Base-by-base conservation (phyloP, 92 coral and sea anemone species). In the Metridium senile region DNA sequence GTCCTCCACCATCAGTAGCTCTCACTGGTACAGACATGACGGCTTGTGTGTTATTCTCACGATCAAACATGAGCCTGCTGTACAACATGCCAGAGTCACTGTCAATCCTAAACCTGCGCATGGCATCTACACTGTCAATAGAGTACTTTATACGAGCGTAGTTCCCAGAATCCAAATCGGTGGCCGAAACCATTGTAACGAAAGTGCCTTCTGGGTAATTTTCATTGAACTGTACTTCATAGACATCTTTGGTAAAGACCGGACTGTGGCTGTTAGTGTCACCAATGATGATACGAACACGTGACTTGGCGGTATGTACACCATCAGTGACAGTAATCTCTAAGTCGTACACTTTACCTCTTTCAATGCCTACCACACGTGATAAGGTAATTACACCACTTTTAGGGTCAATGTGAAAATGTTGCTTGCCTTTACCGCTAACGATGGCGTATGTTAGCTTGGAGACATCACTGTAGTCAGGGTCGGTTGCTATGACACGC, bases 141-240 rank as follows among this genome's bases (percentile, higher is more conserved):
- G 93, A 86, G 62, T 95, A 95, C 71, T 77, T 78, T 7, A 95
- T 23, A 1, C 84, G 97, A 3, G 97, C 97, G 65, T 74, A 89
- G 9, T 72, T 76, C 35, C 99, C 99, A 69, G 99, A 92, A 56
- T 95, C 99, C 72, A 74, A 78, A 66, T 95, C 99, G 9, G 99
- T 87, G 49, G 99, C 99, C 1, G 99, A 70, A 26, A 95, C 99
- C 99, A 95, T 95, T 79, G 93, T 86, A 51, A 95, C 97, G 54
- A 92, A 95, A 23, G 89, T 92, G 9, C 92, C 97, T 27, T 85
- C 88, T 0, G 99, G 99, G 75, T 92, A 85, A 57, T 95, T 92
- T 74, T 95, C 99, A 33, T 93, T 53, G 80, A 95, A 87, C 21
- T 86, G 77, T n/a, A 91, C 96, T 10, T 74, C 29, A 79, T 91